A percentile compares a stretch with the other conserved stretches of the same genome.
These are phyloP conservation scores for Andrena bucephala DNA, from an alignment of 2,888 invertebrate species.

Conservation along the genomic window DNA sequence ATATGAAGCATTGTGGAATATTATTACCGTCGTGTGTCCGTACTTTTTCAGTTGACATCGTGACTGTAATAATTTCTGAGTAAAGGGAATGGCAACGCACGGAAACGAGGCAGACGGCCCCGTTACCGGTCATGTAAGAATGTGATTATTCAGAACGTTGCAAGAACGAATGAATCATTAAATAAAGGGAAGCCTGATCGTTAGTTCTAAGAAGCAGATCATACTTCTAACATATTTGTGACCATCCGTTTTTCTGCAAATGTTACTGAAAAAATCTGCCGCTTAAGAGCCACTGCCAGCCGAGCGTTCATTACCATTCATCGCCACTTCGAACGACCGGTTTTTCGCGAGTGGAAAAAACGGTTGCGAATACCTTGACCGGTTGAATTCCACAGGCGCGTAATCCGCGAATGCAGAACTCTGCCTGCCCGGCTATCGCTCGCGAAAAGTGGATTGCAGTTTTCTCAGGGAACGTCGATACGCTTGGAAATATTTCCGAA, in stretches of 20 bases:
- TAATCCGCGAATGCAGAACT: conserved; percentile 42
- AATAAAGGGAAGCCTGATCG: neutral
- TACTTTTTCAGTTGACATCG: neutral
- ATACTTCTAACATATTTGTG: neutral
- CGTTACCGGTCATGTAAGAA: neutral
- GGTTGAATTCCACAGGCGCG: conserved; percentile 31
- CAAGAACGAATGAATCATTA: neutral
- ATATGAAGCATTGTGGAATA: neutral
- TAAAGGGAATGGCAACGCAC: neutral
- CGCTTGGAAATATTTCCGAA: conserved; percentile 40
- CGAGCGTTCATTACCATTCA: conserved; percentile 10
- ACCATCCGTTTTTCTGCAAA: too few relatives aligned
- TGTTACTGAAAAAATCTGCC: too few relatives aligned
- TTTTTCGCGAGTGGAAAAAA: neutral
- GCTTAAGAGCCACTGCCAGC: neutral
- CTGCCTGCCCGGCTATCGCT: neutral
- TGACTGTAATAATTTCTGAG: neutral
- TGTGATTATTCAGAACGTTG: neutral
- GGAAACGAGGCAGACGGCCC: neutral
- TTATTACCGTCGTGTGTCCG: conserved; percentile 13
- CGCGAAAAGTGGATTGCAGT: conserved; percentile 19
- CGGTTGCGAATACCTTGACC: conserved; percentile 1
- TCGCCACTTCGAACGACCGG: neutral
- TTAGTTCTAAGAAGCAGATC: neutral
- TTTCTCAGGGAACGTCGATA: conserved; percentile 18